Evolutionary conservation across 2,888 invertebrate species (phyloP).

Genomic region (Orthosia cruda): DNA sequence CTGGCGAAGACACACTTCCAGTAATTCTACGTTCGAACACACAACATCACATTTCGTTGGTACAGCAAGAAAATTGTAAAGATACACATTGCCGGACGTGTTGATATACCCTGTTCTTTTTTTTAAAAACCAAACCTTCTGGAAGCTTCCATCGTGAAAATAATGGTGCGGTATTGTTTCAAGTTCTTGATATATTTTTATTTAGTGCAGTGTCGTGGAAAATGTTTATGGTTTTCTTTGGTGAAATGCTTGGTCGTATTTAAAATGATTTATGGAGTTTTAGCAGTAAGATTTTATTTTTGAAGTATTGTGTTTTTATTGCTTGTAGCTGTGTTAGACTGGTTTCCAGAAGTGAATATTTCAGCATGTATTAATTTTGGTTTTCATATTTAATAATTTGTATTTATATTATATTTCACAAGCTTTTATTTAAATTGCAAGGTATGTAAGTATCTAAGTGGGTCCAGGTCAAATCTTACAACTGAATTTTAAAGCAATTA

Average conservation of each 20-base stretch:
- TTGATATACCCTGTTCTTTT: conserved; percentile 61
- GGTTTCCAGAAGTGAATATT: no score
- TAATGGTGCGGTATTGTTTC: conserved; percentile 54
- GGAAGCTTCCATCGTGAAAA: conserved; percentile 38
- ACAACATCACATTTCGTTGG: conserved; percentile 59
- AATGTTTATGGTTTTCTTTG: conserved; percentile 39
- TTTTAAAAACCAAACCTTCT: conserved; percentile 49
- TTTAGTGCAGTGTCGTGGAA: conserved; percentile 24
- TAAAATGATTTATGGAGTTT: conserved; percentile 41
- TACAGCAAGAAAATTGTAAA: conserved; percentile 71
- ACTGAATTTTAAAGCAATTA: no score
- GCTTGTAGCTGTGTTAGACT: not conserved
- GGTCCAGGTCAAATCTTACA: no score
- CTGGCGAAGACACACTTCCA: conserved; percentile 37
- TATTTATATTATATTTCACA: no score
- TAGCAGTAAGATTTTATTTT: conserved; percentile 18
- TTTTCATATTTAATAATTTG: no score
- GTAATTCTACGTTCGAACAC: conserved; percentile 14
- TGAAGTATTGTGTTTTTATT: not conserved
- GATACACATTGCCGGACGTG: conserved; percentile 70
- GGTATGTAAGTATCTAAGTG: no score
- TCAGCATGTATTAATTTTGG: no score
- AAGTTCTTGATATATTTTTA: conserved; percentile 43
- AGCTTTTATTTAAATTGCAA: no score
- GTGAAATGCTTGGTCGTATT: conserved; percentile 26